phyloP scores from a whole-genome alignment of 2,113 vertebrate genomes.

The Rhabdornis inornatus region DNA sequence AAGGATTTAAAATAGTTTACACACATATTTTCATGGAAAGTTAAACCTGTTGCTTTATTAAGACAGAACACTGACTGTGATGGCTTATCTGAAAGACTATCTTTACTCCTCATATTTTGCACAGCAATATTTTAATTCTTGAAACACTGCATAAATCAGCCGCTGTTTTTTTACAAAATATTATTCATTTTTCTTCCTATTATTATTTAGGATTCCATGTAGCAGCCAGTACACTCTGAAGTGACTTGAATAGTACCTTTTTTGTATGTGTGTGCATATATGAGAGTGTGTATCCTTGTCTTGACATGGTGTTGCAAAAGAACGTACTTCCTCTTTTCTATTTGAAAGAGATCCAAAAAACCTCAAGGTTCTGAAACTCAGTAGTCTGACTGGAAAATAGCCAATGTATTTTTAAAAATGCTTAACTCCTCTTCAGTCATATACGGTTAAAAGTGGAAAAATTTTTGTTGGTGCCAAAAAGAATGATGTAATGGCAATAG shows the following conservation, averaged over 20 bases:
- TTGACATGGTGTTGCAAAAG: conserved; percentile 15
- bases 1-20: neutral
- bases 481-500: neutral
- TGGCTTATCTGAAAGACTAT: neutral
- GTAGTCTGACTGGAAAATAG: neutral
- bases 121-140: neutral
- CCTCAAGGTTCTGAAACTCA: conserved; percentile 2
- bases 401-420: neutral
- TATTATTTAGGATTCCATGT: neutral
- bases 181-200: neutral
- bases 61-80: neutral
- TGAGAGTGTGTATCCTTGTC: neutral
- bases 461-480: neutral
- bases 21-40: neutral
- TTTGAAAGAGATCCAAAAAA: conserved; percentile 13
- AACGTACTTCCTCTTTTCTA: conserved; percentile 24
- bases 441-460: neutral
- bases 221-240: neutral
- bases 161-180: neutral
- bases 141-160: neutral
- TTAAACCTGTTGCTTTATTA: neutral
- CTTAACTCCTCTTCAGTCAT: neutral
- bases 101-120: neutral
- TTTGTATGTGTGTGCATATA: neutral
- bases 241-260: neutral